Conservation (phyloP, 1,140 invertebrate genomes). For the Leptonema lineaticorne region DNA sequence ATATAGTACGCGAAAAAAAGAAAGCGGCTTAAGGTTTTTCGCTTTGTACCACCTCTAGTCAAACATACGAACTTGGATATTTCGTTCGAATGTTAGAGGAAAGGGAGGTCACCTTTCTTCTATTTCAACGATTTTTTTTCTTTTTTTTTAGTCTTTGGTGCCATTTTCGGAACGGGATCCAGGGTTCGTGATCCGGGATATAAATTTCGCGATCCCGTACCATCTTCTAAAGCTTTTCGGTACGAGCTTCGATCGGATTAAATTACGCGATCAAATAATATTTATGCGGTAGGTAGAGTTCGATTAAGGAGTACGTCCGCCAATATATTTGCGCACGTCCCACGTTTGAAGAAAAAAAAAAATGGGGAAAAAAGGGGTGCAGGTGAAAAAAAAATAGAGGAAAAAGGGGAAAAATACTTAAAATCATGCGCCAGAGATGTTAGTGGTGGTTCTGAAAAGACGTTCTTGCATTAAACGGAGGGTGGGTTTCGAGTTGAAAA, state of each 20-base stretch:
- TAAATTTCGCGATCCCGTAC: conserved; percentile 34
- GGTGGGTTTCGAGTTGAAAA: background rate
- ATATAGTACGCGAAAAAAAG: conserved; percentile 21
- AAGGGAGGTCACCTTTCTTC: background rate
- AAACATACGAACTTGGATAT: too few relatives aligned
- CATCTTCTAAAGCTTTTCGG: conserved; percentile 31
- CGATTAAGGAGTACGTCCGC: background rate
- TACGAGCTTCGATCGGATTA: conserved; percentile 36
- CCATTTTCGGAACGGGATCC: too few relatives aligned
- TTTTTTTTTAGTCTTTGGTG: too few relatives aligned
- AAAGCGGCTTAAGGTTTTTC: too few relatives aligned
- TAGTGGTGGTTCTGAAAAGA: background rate
- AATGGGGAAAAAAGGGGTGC: background rate
- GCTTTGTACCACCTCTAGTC: too few relatives aligned
- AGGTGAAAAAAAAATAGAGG: background rate
- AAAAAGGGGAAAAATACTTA: background rate
- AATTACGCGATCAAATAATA: conserved; percentile 41
- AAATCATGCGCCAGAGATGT: background rate
- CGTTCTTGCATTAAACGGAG: background rate
- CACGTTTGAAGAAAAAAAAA: background rate
- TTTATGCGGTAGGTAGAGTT: conserved; percentile 30
- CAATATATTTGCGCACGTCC: background rate
- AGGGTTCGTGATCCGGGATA: conserved; percentile 29
- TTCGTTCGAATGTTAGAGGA: conserved; percentile 15
- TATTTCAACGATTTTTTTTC: too few relatives aligned